phyloP scores from a whole-genome alignment of 2,113 vertebrate genomes.

The Mirounga angustirostris region DNA sequence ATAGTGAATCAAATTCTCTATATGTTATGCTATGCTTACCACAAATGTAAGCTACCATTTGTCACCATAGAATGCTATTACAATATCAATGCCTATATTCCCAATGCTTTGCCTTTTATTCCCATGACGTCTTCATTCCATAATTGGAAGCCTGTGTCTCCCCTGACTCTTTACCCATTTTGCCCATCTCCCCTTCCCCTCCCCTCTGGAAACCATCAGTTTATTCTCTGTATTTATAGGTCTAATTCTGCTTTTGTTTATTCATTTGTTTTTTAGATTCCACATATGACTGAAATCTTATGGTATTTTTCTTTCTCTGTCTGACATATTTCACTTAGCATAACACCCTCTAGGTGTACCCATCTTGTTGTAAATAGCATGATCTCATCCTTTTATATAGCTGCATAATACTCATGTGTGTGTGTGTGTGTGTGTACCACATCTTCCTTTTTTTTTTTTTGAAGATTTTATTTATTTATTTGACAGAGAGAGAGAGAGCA shows the following conservation, averaged over 20 bases:
- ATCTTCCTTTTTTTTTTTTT: no score
- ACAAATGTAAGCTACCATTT: not conserved
- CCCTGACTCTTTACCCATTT: not conserved
- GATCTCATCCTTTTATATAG: not conserved
- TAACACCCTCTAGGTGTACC: not conserved
- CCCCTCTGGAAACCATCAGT: not conserved
- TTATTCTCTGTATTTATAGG: not conserved
- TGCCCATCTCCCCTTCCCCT: not conserved
- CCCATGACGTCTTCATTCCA: not conserved
- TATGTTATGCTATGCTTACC: not conserved
- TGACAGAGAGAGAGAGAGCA: no score
- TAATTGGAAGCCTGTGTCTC: not conserved
- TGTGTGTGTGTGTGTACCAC: not conserved
- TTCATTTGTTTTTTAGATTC: not conserved
- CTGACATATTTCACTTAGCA: not conserved
- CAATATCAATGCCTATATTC: not conserved
- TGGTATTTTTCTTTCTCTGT: not conserved
- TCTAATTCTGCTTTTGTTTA: not conserved
- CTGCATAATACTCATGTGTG: not conserved
- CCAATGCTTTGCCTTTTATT: not conserved
- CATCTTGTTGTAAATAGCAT: not conserved
- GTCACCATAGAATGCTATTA: not conserved
- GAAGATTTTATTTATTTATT: no score
- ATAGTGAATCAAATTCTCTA: not conserved
- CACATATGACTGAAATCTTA: not conserved